Evolutionary conservation across 2,113 vertebrate species (phyloP), one percentile per base, ranked within the genome.

Genomic region (Carassius auratus): DNA sequence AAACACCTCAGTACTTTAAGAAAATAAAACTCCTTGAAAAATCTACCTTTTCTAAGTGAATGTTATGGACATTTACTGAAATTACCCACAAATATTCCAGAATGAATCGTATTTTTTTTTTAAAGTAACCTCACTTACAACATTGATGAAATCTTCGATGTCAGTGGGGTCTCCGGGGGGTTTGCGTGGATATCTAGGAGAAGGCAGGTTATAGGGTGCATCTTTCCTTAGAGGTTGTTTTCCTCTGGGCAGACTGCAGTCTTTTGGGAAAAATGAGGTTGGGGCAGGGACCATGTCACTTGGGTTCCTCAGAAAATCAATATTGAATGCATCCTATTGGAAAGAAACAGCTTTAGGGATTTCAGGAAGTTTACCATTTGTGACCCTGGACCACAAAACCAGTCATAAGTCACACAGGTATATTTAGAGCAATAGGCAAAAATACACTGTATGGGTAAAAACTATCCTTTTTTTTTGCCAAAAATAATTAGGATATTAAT

Each of bases 121-220:
- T 17, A 26, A 50, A 13, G 26, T 55, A 30, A 55, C 1, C 13
- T 50, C 30, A 74, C 88, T 91, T 91, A 97, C 98, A 5, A 97
- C 96, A 0, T 94, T 93, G 93, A 99, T 99, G 93, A 97, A 99
- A 64, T 97, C 95, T 73, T 96, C 95, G 0, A 99, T 98, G 92
- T 97, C 96, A 0, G 95, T 94, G 14, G 97, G 96, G 85, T 97
- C 89, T 42, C 94, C 88, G 0, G 95, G 95, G 68, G 92, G 92
- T 48, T 87, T 93, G 7, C 95, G 93, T 6, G 94, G 95, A 2
- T 89, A 92, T 48, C 10, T 87, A 0, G 95, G 95, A 8, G 92
- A 94, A 61, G 88, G 91, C 4, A 93, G 91, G 90, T 95, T 90
- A 21, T 95, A 94, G 0, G 96, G 97, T 0, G 97, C 83, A 0